phyloP scores from a whole-genome alignment of 1,140 invertebrate species.

The Heliconius eleuchia region DNA sequence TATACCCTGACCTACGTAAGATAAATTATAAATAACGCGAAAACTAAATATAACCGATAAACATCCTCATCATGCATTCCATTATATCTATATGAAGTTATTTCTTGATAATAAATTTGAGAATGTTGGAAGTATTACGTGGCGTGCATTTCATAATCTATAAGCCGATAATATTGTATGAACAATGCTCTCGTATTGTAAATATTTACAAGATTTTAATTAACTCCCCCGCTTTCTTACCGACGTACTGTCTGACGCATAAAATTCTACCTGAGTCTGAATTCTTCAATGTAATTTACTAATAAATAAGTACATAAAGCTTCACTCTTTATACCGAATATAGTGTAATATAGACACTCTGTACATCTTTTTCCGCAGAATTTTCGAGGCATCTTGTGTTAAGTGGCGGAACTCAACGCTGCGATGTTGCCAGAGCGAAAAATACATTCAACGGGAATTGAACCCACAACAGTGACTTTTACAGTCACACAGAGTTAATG shows the following conservation, averaged over 20 bases:
- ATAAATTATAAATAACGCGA: not conserved
- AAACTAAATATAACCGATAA: not conserved
- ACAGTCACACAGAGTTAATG: too few relatives aligned
- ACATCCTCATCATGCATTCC: not conserved
- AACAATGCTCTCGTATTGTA: conserved; percentile 4
- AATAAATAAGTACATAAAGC: too few relatives aligned
- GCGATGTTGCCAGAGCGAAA: too few relatives aligned
- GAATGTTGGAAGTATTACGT: conserved; percentile 7
- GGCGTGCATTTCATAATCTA: conserved; percentile 16
- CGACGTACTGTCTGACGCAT: not conserved
- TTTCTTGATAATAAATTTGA: conserved; percentile 13
- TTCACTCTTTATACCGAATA: not conserved
- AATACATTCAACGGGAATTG: too few relatives aligned
- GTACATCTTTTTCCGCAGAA: too few relatives aligned
- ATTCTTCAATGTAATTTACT: not conserved
- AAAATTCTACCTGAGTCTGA: not conserved
- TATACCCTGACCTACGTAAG: too few relatives aligned
- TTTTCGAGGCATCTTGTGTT: too few relatives aligned
- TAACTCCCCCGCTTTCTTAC: not conserved
- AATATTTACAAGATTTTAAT: conserved; percentile 6
- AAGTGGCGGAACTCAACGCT: too few relatives aligned
- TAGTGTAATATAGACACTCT: too few relatives aligned
- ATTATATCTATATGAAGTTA: not conserved
- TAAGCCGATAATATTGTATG: conserved; percentile 25
- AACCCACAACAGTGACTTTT: too few relatives aligned